Conservation (phyloP, 1,140 invertebrate genomes). For the Plodia interpunctella region DNA sequence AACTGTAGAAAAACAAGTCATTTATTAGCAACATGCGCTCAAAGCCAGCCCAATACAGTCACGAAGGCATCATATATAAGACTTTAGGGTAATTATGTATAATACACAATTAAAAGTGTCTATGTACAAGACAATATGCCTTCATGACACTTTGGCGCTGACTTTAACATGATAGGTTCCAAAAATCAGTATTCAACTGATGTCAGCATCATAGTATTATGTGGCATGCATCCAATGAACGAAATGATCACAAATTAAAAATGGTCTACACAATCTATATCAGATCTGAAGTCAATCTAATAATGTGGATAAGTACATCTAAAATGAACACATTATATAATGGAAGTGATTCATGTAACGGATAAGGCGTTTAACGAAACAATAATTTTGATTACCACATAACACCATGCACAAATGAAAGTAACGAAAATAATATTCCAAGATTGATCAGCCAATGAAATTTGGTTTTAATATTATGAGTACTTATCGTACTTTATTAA, state of each 20-base stretch:
- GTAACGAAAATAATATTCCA: conserved; percentile 1
- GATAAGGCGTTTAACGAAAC: background rate
- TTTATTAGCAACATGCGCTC: conserved; percentile 74
- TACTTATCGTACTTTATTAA: background rate
- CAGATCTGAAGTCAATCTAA: background rate
- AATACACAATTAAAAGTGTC: background rate
- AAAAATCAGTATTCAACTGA: conserved; percentile 46
- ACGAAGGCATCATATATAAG: conserved; percentile 34
- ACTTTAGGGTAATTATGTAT: too few relatives aligned
- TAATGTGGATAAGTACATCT: background rate
- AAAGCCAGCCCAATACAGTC: conserved; percentile 61
- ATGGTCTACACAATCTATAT: background rate
- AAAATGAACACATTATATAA: conserved; percentile 11
- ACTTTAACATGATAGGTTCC: conserved; percentile 57
- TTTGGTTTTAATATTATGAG: background rate
- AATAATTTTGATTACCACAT: conserved; percentile 46
- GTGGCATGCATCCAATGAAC: conserved; percentile 57
- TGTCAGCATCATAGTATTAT: conserved; percentile 71
- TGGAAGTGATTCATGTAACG: background rate
- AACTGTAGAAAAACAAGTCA: conserved; percentile 77
- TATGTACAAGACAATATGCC: conserved; percentile 27
- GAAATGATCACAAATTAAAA: conserved; percentile 11
- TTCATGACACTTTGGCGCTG: conserved; percentile 58
- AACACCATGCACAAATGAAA: conserved; percentile 61
- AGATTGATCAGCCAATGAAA: background rate